Evolutionary conservation across 1,140 invertebrate genomes (phyloP), one percentile per base, ranked within the genome.

Genomic region (Trichonephila clavipes): DNA sequence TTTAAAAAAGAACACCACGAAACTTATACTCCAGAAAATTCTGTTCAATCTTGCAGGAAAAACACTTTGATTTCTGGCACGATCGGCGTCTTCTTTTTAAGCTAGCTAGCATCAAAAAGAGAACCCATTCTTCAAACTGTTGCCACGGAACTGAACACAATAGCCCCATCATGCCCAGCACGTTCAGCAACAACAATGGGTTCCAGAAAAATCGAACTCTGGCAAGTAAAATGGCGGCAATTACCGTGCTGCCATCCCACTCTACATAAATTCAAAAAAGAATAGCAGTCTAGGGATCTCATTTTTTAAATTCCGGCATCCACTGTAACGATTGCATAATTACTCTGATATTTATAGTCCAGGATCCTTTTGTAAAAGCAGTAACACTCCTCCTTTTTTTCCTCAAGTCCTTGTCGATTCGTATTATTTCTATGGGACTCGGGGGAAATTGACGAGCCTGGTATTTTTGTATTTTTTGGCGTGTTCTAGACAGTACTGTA

Each of bases 281-380:
- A 92, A 92, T 92, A 87, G 91, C 91, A 87, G 91, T 83, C 66
- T 87, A n/a, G 91, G 91, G 91, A 92, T 92, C 83, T 77, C 66
- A 86, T 87, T 92, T 87, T 92, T 92, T 87, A 92, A 92, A 92
- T 40, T 69, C 77, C 40, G 21, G 69, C 89, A 90, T 62, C 69
- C 89, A 62, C 51, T 90, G 64, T 62, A 92, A 58, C 83, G 62
- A 92, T 92, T 92, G 83, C 91, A 92, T 92, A 92, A 92, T 92
- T 92, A 92, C 83, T 40, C 61, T 24, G 83, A 92, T 86, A 87
- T 92, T 86, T 92, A 86, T 92, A 87, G 91, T 59, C 66, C 44
- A 16, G 21, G 64, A 69, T 77, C 58, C 90, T 24, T 92, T 92
- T 64, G 77, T 72, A 77, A 77, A 51, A 34, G 28, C 34, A 40